Conservation (phyloP, 2,888 invertebrate species). For the Cerceris rybyensis region DNA sequence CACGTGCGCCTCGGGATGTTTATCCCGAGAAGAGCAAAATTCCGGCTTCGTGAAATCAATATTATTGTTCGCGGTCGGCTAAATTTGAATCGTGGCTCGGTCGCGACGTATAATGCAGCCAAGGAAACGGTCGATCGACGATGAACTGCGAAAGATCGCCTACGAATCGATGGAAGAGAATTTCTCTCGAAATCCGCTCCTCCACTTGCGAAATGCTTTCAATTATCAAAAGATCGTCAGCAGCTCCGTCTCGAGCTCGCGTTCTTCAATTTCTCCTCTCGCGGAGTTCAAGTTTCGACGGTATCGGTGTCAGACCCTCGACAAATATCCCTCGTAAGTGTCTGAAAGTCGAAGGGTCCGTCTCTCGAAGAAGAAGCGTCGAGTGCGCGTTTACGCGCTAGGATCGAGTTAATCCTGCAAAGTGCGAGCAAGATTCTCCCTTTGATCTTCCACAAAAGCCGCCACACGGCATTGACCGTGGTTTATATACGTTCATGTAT, state of each 20-base stretch:
- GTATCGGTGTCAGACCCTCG: too few relatives aligned
- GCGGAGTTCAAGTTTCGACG: too few relatives aligned
- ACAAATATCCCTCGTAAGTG: slow-evolving; percentile 1
- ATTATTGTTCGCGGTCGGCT: slow-evolving; percentile 77
- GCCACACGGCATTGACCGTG: slow-evolving; percentile 81
- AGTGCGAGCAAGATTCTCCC: slow-evolving; percentile 70
- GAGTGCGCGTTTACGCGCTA: slow-evolving; percentile 49
- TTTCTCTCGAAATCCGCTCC: too few relatives aligned
- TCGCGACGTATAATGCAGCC: slow-evolving; percentile 49
- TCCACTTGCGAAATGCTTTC: background rate
- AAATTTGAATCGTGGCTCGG: slow-evolving; percentile 70
- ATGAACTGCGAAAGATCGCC: slow-evolving; percentile 16
- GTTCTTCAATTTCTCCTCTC: too few relatives aligned
- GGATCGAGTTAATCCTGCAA: slow-evolving; percentile 57
- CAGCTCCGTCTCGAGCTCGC: background rate
- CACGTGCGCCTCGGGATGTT: slow-evolving; percentile 79
- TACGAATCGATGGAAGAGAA: background rate
- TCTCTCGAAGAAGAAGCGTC: slow-evolving; percentile 31
- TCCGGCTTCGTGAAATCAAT: slow-evolving; percentile 76
- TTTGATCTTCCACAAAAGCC: slow-evolving; percentile 80
- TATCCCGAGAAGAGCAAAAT: slow-evolving; percentile 76
- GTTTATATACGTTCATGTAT: slow-evolving; percentile 79
- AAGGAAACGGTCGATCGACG: slow-evolving; percentile 20
- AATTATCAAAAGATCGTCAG: background rate
- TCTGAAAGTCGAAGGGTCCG: slow-evolving; percentile 52